Evolutionary conservation across 2,113 vertebrate species (phyloP), one percentile per base, ranked within the genome.

Genomic region (Grammatotria lemairii): DNA sequence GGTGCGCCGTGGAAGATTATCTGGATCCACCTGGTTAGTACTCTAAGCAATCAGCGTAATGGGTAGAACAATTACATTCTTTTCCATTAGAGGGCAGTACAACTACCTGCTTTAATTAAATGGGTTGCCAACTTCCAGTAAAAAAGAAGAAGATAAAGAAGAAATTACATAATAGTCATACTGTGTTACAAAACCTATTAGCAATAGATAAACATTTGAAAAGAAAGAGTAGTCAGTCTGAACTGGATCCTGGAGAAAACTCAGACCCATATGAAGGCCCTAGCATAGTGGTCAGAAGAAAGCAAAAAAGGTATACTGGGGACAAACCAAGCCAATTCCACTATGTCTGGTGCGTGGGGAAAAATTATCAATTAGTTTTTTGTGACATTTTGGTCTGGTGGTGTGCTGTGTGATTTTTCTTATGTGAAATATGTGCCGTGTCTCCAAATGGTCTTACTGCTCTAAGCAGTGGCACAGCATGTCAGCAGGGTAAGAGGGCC

Each of bases 71-170:
- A 63, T 11, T 63, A 63, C 28, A 35, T 63, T 63, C 1, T 11
- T 63, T 63, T 35, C 58, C 58, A 19, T 6, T 63, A 63, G 58
- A 63, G 58, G 58, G 16, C 58, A 63, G 28, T 1, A 19, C 58
- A 63, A 19, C 58, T 11, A 35, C 58, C 31, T 63, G 4, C 9
- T 35, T 11, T 63, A 35, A 35, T 35, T 35, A 35, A 35, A 63
- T 63, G 31, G 28, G 31, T 63, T 63, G 9, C 16, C 58, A 63
- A 11, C 58, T 63, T 19, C 58, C 58, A 33, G 58, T 33, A 63
- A 63, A 63, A 63, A 63, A 63, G 58, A 60, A 33, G 57, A 63
- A 33, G 28, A 63, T 63, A 63, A 63, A 63, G 58, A 63, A 63
- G 31, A 63, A 63, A 35, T 35, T 63, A 35, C 9, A 63, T 63